Base-by-base conservation (phyloP, 2,113 vertebrate genomes). In the Myanophis thanlyinensis region DNA sequence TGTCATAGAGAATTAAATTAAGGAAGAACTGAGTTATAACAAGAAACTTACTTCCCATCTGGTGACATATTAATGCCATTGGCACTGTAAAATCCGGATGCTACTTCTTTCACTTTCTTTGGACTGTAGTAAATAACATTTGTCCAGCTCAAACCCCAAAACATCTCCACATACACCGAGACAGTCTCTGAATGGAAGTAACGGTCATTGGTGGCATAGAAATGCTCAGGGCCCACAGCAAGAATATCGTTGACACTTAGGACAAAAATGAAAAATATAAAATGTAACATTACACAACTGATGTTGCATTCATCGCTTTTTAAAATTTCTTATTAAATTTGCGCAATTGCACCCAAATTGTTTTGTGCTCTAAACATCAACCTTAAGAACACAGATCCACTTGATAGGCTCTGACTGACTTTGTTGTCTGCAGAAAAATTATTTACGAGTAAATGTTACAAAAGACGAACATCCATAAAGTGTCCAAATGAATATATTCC, bases 161-260 rank as follows among this genome's bases (percentile, higher is more conserved):
- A 5, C 4, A 91, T 0, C 95, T 98, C 99, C 90, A 99, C 6
- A 0, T 73, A 0, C 90, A 91, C 56, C 46, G 98, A 53, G 92
- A 94, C 5, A 6, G 73, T 27, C 47, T 96, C 93, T 0, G 30
- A 90, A 35, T 0, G 30, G 94, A 98, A 99, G 97, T 99, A 99
- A 95, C 97, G 98, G 92, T 99, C 99, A 80, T 99, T 99, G 89
- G 99, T 99, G 93, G 98, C 99, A 93, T 99, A 99, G 96, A 99
- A 99, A 92, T 97, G 97, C 4, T 99, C 98, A 30, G 97, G 96
- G 91, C 98, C 98, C 4, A 99, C n/a, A 48, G 98, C 98, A 49
- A 99, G 97, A 73, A 99, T 94, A 93, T 99, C 98, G 94, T 99
- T 99, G 90, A 99, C 97, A 90, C 99, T 59, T 99, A 93, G 10